These are phyloP conservation scores for Sciurus vulgaris DNA, from an alignment of 2,797 vertebrate genomes.

Conservation along the genomic window DNA sequence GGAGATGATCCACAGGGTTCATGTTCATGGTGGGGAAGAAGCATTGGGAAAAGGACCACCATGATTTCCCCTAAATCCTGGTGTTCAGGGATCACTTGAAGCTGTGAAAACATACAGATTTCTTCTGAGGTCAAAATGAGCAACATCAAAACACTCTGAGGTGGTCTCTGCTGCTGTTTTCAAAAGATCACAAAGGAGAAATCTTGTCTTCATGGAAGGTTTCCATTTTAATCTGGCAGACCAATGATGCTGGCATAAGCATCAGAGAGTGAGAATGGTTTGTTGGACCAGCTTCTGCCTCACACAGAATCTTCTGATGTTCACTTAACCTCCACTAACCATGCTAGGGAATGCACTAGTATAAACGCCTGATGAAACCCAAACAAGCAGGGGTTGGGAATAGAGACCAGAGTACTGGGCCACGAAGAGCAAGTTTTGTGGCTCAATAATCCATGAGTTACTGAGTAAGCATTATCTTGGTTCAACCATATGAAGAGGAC, in stretches of 20 bases:
- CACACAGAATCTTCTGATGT: slow-evolving; percentile 36
- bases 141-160: not conserved
- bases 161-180: not conserved
- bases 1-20: not conserved
- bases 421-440: not conserved
- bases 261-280: not conserved
- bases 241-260: not conserved
- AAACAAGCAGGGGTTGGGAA: not conserved
- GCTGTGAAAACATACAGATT: slow-evolving; percentile 49
- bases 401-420: not conserved
- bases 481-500: not conserved
- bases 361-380: slow-evolving; percentile 48
- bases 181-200: slow-evolving; percentile 13
- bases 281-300: not conserved
- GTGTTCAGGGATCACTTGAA: not conserved
- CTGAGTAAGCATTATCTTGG: not conserved
- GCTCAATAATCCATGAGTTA: not conserved
- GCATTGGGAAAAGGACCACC: slow-evolving; percentile 4
- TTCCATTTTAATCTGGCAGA: slow-evolving; percentile 26
- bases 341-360: slow-evolving; percentile 24
- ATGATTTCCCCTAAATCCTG: not conserved
- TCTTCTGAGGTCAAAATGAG: slow-evolving; percentile 43
- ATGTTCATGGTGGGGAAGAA: not conserved
- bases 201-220: slow-evolving; percentile 7
- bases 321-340: not conserved